These are phyloP conservation scores for Philotrypesis tridentata DNA, from an alignment of 1,140 invertebrate genomes.

Conservation along the genomic window DNA sequence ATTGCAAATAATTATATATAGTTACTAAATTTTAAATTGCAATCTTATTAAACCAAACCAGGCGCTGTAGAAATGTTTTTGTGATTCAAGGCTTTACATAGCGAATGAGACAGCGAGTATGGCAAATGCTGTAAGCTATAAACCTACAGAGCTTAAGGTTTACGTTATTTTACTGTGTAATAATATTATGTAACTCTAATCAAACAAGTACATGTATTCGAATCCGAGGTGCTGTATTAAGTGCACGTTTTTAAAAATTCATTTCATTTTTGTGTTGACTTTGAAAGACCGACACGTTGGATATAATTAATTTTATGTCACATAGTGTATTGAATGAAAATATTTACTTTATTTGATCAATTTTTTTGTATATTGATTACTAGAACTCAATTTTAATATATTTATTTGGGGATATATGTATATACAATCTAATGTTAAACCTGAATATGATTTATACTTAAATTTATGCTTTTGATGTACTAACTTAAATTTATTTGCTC, in stretches of 20 bases:
- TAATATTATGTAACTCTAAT: slow-evolving; percentile 31
- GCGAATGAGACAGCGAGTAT: slow-evolving; percentile 19
- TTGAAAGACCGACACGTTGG: not conserved
- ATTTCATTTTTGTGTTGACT: not conserved
- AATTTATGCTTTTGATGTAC: no score
- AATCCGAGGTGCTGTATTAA: not conserved
- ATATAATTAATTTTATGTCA: no score
- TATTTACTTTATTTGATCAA: no score
- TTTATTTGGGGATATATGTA: not conserved
- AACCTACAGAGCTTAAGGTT: slow-evolving; percentile 28
- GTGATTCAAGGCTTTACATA: slow-evolving; percentile 28
- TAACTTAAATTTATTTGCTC: no score
- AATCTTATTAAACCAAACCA: no score
- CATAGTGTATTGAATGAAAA: no score
- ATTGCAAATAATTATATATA: not conserved
- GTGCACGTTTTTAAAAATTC: not conserved
- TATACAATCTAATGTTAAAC: no score
- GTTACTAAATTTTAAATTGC: not conserved
- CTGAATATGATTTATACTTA: no score
- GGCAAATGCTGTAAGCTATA: slow-evolving; percentile 28
- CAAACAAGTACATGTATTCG: slow-evolving; percentile 21
- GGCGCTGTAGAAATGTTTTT: no score
- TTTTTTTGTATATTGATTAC: not conserved
- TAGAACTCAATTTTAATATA: no score
- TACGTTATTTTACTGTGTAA: slow-evolving; percentile 15